These are phyloP conservation scores for Harlomillsia oculata DNA, from an alignment of 1,140 invertebrate species.

Conservation along the genomic window DNA sequence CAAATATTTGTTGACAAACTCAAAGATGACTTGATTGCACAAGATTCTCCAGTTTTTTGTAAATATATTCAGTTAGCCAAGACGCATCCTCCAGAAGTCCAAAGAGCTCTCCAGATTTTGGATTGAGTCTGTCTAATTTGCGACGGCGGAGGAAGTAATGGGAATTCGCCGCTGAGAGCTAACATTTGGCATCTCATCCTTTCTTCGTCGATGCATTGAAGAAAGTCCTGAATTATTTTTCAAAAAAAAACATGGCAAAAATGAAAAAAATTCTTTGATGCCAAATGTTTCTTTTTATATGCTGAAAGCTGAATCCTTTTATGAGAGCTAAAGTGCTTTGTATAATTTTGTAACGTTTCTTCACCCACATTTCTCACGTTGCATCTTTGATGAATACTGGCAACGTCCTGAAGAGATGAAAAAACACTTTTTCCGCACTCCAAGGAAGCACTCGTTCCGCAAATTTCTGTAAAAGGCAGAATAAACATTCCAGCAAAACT, in stretches of 20 bases:
- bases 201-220: constrained; percentile 23
- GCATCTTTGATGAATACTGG: not conserved
- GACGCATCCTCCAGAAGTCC: constrained; percentile 25
- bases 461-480: constrained; percentile 22
- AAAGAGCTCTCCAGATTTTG: constrained; percentile 19
- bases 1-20: too few species aligned
- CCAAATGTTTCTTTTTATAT: too few species aligned
- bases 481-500: too few species aligned
- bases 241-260: too few species aligned
- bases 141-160: constrained; percentile 16
- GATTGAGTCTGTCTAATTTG: constrained; percentile 5
- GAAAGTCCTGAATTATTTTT: constrained; percentile 26
- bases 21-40: too few species aligned
- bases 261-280: not conserved
- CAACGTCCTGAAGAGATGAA: not conserved
- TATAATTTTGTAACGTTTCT: too few species aligned
- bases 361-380: constrained; percentile 10
- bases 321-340: too few species aligned
- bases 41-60: too few species aligned
- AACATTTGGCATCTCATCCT: constrained; percentile 10
- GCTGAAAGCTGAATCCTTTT: too few species aligned
- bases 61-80: constrained; percentile 9
- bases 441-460: constrained; percentile 24
- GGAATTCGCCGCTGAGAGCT: constrained; percentile 6
- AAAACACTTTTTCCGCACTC: constrained; percentile 19